Evolutionary conservation across 2,113 vertebrate genomes (phyloP), one percentile per base, ranked within the genome.

Genomic region (Callocephalon fimbriatum): DNA sequence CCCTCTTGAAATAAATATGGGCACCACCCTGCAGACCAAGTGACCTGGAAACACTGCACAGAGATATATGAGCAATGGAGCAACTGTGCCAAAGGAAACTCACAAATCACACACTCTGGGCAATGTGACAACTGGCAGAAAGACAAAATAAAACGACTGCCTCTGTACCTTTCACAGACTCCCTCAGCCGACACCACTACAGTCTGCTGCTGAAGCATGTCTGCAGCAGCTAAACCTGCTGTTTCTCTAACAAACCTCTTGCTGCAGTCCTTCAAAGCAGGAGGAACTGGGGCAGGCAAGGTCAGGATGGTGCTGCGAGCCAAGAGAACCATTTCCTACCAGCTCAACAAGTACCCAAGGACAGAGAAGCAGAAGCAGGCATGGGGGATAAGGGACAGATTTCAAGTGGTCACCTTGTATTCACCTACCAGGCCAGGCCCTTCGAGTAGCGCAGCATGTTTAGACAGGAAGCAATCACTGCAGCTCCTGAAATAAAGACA

Each of bases 41-140:
- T 58, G 84, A 87, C 67, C 56, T 78, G 94, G 65, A 87, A 90
- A 94, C 27, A 23, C 56, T 42, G 93, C 47, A 18, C 29, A 29
- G 77, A 89, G 65, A 75, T 82, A 31, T 19, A 18, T 3, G 48
- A 62, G 93, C 51, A 56, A 9, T 0, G 35, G 86, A 91, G 86
- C 93, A 67, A 58, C 63, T 7, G 67, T 89, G 86, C 61, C 91
- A 72, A 90, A 85, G 62, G 86, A 86, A 94, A 59, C 66, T 78
- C 91, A 80, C 91, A 93, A 70, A 95, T 87, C 58, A 85, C 87
- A 51, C 15, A 32, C 73, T 65, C 27, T 0, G 9, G 94, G 91
- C 84, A 91, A 27, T 7, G 38, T 87, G 77, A 93, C 88, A 94
- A 37, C 70, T 87, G 94, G 90, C 85, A 94, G 73, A 32, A 72